phyloP scores from a whole-genome alignment of 2,888 invertebrate genomes.

The Agriopis aurantiaria region DNA sequence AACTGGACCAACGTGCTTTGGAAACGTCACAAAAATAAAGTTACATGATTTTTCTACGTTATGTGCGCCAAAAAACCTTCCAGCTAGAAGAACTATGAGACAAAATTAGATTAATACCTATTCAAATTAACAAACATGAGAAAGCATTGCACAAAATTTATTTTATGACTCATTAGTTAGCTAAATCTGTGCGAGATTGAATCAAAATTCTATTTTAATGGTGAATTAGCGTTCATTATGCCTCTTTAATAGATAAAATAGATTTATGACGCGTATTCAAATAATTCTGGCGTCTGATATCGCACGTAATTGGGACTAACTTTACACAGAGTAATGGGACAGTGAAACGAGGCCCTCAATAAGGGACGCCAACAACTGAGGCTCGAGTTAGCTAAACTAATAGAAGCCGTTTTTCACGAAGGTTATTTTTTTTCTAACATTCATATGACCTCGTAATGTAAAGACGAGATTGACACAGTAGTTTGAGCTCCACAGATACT shows the following conservation, averaged over 20 bases:
- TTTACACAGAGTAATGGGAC: conserved; percentile 48
- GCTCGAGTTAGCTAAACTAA: conserved; percentile 7
- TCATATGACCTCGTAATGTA: too few species aligned
- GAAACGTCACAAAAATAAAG: too few species aligned
- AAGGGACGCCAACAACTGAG: conserved; percentile 3
- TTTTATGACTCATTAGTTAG: not conserved
- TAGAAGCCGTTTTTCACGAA: not conserved
- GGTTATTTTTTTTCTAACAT: conserved; percentile 1
- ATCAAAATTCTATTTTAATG: conserved; percentile 26
- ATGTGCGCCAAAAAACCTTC: not conserved
- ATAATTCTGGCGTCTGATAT: conserved; percentile 35
- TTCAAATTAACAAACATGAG: not conserved
- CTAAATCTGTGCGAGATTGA: conserved; percentile 2
- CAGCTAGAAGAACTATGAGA: not conserved
- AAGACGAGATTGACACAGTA: too few species aligned
- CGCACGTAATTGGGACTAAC: conserved; percentile 47
- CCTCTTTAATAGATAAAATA: conserved; percentile 27
- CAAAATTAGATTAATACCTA: too few species aligned
- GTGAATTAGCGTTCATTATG: conserved; percentile 31
- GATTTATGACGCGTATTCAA: conserved; percentile 37
- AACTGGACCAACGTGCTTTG: too few species aligned
- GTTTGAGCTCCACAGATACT: not conserved
- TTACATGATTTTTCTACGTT: too few species aligned
- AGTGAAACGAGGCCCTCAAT: conserved; percentile 12
- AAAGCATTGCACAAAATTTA: not conserved